Conservation (phyloP, 2,113 vertebrate species). For the Scartelaos histophorus region DNA sequence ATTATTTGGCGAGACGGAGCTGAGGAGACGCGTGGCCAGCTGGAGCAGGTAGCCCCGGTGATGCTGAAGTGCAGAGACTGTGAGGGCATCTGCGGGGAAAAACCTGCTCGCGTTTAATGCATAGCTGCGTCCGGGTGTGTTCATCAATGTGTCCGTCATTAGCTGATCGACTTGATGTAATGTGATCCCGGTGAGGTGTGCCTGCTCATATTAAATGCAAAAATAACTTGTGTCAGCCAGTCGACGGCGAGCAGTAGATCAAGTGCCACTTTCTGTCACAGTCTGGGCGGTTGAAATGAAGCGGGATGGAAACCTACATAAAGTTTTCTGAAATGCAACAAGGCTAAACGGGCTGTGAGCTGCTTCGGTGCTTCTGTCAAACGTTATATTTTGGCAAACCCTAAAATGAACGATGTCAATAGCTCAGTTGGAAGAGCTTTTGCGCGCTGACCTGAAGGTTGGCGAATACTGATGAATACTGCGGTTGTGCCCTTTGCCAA, state of each 20-base stretch:
- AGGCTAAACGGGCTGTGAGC: not conserved
- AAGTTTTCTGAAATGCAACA: not conserved
- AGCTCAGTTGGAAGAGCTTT: too few species aligned
- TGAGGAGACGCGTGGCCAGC: not conserved
- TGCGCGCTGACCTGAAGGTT: too few species aligned
- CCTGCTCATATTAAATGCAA: not conserved
- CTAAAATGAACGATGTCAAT: not conserved
- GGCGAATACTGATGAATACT: too few species aligned
- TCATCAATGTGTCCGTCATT: not conserved
- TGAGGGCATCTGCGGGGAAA: not conserved
- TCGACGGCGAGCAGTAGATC: not conserved
- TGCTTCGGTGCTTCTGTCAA: not conserved
- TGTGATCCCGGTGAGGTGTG: slow-evolving; percentile 40
- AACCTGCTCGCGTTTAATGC: not conserved
- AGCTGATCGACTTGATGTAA: slow-evolving; percentile 22
- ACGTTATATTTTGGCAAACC: not conserved
- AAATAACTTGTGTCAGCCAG: not conserved
- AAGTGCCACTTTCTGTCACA: not conserved
- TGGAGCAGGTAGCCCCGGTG: slow-evolving; percentile 9
- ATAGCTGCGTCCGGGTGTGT: not conserved
- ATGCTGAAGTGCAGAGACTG: not conserved
- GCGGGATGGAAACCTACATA: not conserved
- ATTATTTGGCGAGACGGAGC: slow-evolving; percentile 6
- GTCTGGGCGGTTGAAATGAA: not conserved
- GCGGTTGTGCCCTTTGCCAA: too few species aligned